Evolutionary conservation across 1,140 invertebrate genomes (phyloP).

Genomic region (Battus philenor): DNA sequence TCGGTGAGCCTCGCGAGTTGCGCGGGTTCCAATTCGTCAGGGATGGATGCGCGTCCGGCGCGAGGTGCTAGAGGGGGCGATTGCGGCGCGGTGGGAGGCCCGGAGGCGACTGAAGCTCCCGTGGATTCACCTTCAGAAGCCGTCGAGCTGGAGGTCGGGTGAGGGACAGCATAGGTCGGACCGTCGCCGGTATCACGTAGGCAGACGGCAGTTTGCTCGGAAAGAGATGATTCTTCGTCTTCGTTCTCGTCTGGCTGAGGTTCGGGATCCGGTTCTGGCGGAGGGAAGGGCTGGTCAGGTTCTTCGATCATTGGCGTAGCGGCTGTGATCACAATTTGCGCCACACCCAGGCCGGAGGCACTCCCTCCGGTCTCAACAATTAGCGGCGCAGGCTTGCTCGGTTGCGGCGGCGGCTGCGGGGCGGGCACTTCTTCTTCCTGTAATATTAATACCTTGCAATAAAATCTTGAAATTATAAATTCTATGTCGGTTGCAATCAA

Average conservation of each 20-base stretch:
- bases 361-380: constrained; percentile 47
- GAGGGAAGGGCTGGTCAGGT: constrained; percentile 81
- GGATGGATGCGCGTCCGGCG: constrained; percentile 85
- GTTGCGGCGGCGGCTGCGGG: constrained; percentile 21
- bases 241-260: constrained; percentile 53
- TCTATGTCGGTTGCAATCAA: neutral
- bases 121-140: constrained; percentile 57
- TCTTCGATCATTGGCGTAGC: constrained; percentile 92
- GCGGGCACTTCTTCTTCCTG: constrained; percentile 48
- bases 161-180: constrained; percentile 45
- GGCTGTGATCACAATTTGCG: constrained; percentile 91
- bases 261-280: constrained; percentile 66
- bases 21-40: constrained; percentile 89
- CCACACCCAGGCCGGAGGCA: constrained; percentile 81
- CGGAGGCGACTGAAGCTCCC: constrained; percentile 45
- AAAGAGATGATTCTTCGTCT: constrained; percentile 57
- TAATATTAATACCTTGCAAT: no score
- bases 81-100: constrained; percentile 55
- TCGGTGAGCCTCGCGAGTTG: constrained; percentile 89
- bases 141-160: constrained; percentile 56
- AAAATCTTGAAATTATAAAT: no score
- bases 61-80: constrained; percentile 81
- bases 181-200: constrained; percentile 49
- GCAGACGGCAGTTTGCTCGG: constrained; percentile 58
- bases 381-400: constrained; percentile 52